phyloP scores from a whole-genome alignment of 2,888 invertebrate genomes.

The Drosophila stalkeri region DNA sequence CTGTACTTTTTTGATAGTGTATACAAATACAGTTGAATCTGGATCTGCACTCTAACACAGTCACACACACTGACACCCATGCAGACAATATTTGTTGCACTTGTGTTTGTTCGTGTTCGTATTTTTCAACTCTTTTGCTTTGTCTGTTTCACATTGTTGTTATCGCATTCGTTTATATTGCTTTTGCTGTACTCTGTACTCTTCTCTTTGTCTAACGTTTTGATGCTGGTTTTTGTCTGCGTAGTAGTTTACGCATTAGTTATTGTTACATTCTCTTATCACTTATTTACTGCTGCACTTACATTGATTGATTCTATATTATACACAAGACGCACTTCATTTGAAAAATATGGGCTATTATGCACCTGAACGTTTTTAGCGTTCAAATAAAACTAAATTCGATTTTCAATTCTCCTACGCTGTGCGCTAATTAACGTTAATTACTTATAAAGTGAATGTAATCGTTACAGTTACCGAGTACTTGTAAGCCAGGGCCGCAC shows the following conservation, averaged over 20 bases:
- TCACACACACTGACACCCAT: not conserved
- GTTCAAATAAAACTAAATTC: conserved; percentile 66
- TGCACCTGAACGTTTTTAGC: conserved; percentile 59
- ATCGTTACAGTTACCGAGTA: conserved; percentile 22
- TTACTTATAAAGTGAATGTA: conserved; percentile 36
- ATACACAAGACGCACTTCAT: conserved; percentile 15
- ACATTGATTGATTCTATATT: conserved; percentile 15
- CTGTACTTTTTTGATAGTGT: not conserved
- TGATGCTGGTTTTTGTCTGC: conserved; percentile 33
- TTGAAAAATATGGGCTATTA: conserved; percentile 3
- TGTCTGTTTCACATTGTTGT: conserved; percentile 58
- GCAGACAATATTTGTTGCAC: not conserved
- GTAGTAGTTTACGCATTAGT: conserved; percentile 50
- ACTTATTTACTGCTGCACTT: conserved; percentile 47
- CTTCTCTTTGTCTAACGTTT: conserved; percentile 72
- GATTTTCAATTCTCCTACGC: conserved; percentile 66
- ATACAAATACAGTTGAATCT: conserved; percentile 46
- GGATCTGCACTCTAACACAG: conserved; percentile 19
- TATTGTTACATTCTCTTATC: conserved; percentile 58
- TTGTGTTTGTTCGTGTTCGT: conserved; percentile 15
- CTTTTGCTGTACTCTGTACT: conserved; percentile 54
- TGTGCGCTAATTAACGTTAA: conserved; percentile 68
- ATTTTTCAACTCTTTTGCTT: conserved; percentile 73
- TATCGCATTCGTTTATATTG: conserved; percentile 58
- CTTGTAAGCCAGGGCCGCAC: conserved; percentile 28